phyloP scores from a whole-genome alignment of 2,888 invertebrate species.

The Lottia scabra region DNA sequence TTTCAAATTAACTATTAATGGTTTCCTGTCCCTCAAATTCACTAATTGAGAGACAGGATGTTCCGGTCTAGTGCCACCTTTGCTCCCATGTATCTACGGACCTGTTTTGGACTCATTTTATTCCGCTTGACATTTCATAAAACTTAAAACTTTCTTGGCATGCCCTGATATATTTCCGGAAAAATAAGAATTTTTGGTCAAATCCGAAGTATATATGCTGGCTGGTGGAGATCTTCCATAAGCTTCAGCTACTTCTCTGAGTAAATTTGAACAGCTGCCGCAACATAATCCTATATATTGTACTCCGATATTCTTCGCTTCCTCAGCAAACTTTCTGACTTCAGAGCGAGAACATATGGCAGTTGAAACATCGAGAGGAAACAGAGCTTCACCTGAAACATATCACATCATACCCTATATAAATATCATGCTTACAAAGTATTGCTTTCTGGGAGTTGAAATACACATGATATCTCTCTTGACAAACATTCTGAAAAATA shows the following conservation, averaged over 20 bases:
- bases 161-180: neutral
- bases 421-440: too few species aligned
- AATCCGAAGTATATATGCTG: slow-evolving; percentile 43
- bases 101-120: too few species aligned
- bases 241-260: slow-evolving; percentile 49
- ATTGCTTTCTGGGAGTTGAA: too few species aligned
- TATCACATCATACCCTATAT: too few species aligned
- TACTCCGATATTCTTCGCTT: slow-evolving; percentile 48
- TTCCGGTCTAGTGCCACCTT: too few species aligned
- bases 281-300: slow-evolving; percentile 63
- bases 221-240: slow-evolving; percentile 52
- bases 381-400: slow-evolving; percentile 46
- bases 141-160: neutral
- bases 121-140: neutral
- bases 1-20: too few species aligned
- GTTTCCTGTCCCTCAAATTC: too few species aligned
- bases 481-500: too few species aligned
- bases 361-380: slow-evolving; percentile 47
- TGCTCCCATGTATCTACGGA: too few species aligned
- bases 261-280: slow-evolving; percentile 52
- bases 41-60: too few species aligned
- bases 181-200: slow-evolving; percentile 30
- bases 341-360: slow-evolving; percentile 43
- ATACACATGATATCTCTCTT: too few species aligned
- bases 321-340: slow-evolving; percentile 50